phyloP scores from a whole-genome alignment of 2,797 vertebrate genomes.

The Mus spretus region DNA sequence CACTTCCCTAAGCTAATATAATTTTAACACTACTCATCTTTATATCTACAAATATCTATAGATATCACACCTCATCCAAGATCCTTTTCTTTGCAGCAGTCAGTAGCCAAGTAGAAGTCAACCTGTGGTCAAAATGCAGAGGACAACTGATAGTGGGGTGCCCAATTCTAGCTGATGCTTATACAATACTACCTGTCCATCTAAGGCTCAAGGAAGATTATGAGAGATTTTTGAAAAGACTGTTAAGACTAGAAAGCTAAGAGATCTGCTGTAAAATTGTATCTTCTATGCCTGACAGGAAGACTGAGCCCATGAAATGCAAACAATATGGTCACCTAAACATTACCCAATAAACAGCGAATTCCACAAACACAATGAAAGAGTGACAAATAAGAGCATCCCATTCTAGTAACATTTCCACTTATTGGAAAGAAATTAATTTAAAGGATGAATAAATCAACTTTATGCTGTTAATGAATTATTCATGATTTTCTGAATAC shows the following conservation, averaged over 20 bases:
- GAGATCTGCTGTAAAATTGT: neutral
- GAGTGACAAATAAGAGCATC: neutral
- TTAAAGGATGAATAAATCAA: slow-evolving; percentile 21
- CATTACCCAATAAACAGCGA: neutral
- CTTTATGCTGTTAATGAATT: neutral
- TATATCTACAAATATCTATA: neutral
- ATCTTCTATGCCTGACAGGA: neutral
- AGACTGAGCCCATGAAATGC: too few species aligned
- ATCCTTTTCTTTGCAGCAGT: neutral
- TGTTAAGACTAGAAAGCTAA: neutral
- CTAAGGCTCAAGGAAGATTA: neutral
- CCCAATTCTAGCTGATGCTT: neutral
- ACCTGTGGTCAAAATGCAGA: neutral
- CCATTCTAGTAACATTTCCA: neutral
- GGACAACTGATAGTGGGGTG: neutral
- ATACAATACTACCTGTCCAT: neutral
- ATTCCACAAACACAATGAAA: neutral
- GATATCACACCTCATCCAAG: neutral
- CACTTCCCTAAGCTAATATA: neutral
- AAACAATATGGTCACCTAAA: neutral
- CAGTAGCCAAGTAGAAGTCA: neutral
- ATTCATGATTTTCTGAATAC: neutral
- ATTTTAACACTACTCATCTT: neutral
- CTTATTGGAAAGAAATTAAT: neutral
- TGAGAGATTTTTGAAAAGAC: neutral